Evolutionary conservation across 2,888 invertebrate species (phyloP), one percentile per base, ranked within the genome.

Genomic region (Lasioglossum leucozonium): DNA sequence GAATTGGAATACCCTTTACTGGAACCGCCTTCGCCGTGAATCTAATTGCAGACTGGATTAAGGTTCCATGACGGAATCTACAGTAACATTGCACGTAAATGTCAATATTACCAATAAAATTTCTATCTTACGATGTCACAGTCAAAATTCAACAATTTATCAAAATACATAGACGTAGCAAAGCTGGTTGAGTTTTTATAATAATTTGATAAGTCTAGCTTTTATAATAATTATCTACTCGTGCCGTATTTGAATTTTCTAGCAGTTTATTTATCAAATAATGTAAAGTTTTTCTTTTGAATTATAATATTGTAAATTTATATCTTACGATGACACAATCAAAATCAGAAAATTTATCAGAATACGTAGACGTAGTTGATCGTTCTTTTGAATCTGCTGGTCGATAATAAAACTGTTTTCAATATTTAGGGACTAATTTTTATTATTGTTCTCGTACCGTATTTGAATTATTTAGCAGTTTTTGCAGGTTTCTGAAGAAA

Each of bases 11-110:
- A 88, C 77, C 87, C 81, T 83, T 85, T 85, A 80, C 78, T 79
- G 69, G 74, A 82, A 69, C 69, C 71, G 82, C 79, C 74, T 83
- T 81, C 84, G 78, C 75, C 81, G 80, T 80, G 81, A 89, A 86
- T 83, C 82, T 88, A 89, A 89, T 91, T 88, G 89, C 82, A 80
- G 77, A 80, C 58, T 82, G 87, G 87, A 89, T 90, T 81, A 84
- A 82, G 84, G 81, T 81, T 84, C 85, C 82, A 84, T 79, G 77
- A 74, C 77, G 84, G 78, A 82, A 81, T 79, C 22, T 18, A 65
- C 65, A 3, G 40, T 40, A n/a, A 40, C 34, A 40, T 69, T n/a
- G 40, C n/a, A n/a, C 73, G 22, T n/a, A 13, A 22, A 37, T 18
- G 5, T n/a, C 22, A 13, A 65, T 65, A 8, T 65, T 13, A 13